Base-by-base conservation (phyloP, 2,797 vertebrate species). In the Danio albolineatus region DNA sequence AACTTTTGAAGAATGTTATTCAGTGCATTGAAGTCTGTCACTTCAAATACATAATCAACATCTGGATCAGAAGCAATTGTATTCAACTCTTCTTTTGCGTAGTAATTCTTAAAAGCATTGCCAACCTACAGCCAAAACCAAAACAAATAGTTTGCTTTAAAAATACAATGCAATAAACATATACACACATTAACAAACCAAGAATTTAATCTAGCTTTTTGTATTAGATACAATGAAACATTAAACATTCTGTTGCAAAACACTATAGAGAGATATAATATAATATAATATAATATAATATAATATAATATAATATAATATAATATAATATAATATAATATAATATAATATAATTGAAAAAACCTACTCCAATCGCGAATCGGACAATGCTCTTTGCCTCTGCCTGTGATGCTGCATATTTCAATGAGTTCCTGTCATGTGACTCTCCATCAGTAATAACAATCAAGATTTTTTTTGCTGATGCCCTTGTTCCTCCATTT, bases 391-490 rank as follows among this genome's bases (percentile, higher is more conserved):
- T 80, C 76, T 88, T 53, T 0, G 0, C 0, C 0, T 88, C 2
- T 38, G 92, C 92, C 14, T 0, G 2, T 0, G 0, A 0, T 4
- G 4, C 48, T 75, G 83, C 83, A 0, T 0, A 0, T 2, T 0
- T 0, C 28, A 93, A 78, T 0, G 0, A 0, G 0, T 0, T 0
- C 0, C 0, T 0, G 41, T 85, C 88, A 1, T 49, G 0, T 10
- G 92, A 93, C 53, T 1, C 0, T 85, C 93, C 93, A 73, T 94
- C 93, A 16, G 93, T 93, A 13, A 94, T 91, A 17, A 94, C 90
- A 5, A 94, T 85, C 67, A 94, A 69, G 19, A 93, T 76, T 75
- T 84, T 92, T 39, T 85, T 92, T n/a, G 80, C 87, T 6, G 84
- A 60, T 65, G 46, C 0, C 41, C 90, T 89, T 43, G 88, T 66